Evolutionary conservation across 1,140 invertebrate genomes (phyloP).

Genomic region (Tetragnatha versicolor): DNA sequence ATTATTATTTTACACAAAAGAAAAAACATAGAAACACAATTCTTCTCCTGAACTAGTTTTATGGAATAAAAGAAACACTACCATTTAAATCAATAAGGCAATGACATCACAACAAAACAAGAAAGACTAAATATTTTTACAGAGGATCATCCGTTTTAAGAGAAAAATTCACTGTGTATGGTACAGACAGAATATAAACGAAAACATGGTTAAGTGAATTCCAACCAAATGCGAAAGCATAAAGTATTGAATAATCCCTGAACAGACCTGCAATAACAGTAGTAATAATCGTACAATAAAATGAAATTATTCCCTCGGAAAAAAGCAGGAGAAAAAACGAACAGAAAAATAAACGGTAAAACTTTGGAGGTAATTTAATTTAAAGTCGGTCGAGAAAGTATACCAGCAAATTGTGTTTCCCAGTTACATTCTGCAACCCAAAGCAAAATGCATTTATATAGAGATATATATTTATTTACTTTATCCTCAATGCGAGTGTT

Average conservation of each 20-base stretch:
- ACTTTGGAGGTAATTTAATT: conserved; percentile 3
- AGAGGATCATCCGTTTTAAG: too few species aligned
- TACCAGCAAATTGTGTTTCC: conserved; percentile 16
- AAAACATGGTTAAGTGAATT: too few species aligned
- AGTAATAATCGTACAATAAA: neutral
- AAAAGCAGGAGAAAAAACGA: neutral
- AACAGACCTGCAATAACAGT: neutral
- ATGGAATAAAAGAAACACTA: too few species aligned
- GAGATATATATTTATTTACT: conserved; percentile 20
- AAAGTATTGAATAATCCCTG: conserved; percentile 15
- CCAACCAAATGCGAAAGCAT: neutral
- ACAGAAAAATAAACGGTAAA: neutral
- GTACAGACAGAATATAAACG: too few species aligned
- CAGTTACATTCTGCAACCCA: neutral
- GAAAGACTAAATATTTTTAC: too few species aligned
- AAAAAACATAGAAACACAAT: too few species aligned
- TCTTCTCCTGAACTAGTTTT: too few species aligned
- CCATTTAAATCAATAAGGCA: too few species aligned
- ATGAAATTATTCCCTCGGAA: neutral
- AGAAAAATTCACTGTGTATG: too few species aligned
- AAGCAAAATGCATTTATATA: conserved; percentile 23
- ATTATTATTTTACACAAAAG: too few species aligned
- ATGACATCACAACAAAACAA: too few species aligned
- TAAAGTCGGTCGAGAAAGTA: conserved; percentile 5
- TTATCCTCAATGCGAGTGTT: neutral